Percentiles rank a stretch among this genome's conserved stretches.
phyloP scores from a whole-genome alignment of 2,888 invertebrate species.

The Eilema sororculum region DNA sequence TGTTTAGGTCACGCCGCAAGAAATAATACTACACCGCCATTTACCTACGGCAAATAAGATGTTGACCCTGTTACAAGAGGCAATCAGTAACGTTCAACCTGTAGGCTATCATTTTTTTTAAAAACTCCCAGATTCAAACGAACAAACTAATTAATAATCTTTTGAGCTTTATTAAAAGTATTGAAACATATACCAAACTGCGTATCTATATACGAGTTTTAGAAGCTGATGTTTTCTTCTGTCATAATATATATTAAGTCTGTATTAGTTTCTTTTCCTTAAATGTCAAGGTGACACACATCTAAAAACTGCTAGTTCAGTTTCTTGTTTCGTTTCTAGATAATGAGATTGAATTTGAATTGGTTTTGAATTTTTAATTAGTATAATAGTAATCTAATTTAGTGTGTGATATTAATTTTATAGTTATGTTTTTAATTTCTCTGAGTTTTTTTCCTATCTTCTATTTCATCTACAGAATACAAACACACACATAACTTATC shows the following conservation, averaged over 20 bases:
- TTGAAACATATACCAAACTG: no score
- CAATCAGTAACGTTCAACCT: no score
- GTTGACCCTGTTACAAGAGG: no score
- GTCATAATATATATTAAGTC: background rate
- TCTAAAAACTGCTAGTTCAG: background rate
- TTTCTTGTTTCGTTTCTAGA: background rate
- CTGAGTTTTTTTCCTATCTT: background rate
- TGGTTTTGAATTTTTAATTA: background rate
- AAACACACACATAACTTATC: conserved; percentile 8
- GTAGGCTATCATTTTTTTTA: no score
- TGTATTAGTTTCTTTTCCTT: background rate
- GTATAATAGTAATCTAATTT: background rate
- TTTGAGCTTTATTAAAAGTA: no score
- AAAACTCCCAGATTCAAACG: no score
- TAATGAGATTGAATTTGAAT: background rate
- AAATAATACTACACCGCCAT: no score
- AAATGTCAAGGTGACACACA: conserved; percentile 18
- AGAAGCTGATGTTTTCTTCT: background rate
- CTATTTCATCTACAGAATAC: background rate
- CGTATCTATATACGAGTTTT: background rate
- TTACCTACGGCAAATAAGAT: no score
- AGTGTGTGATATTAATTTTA: background rate
- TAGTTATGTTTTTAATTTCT: background rate
- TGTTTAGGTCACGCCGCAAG: no score
- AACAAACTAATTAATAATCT: no score